phyloP scores from a whole-genome alignment of 2,888 invertebrate genomes.

The Epinotia bilunana region DNA sequence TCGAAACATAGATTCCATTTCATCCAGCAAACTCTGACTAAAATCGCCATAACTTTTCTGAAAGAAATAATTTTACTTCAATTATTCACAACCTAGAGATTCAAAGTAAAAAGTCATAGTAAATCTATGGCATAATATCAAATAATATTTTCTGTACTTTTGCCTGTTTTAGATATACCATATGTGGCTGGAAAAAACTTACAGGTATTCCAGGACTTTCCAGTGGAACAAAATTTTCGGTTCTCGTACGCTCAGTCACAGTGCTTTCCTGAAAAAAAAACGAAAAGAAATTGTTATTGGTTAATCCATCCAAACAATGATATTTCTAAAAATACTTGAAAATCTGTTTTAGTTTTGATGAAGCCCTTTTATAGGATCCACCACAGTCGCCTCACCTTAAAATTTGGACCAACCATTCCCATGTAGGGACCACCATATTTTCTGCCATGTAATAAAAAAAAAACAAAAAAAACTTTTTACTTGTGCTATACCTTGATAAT shows the following conservation, averaged over 20 bases:
- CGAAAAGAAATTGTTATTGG: neutral
- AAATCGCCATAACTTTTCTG: slow-evolving; percentile 85
- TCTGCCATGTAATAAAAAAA: too few species aligned
- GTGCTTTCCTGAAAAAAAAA: slow-evolving; percentile 60
- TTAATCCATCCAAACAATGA: too few species aligned
- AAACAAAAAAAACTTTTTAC: too few species aligned
- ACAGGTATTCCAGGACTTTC: slow-evolving; percentile 65
- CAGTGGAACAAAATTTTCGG: slow-evolving; percentile 55
- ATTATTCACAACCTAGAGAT: neutral
- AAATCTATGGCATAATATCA: neutral
- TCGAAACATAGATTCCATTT: slow-evolving; percentile 95
- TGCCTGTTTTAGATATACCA: neutral
- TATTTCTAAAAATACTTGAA: too few species aligned
- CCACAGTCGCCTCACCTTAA: too few species aligned
- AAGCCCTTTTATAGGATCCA: too few species aligned
- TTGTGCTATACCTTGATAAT: too few species aligned
- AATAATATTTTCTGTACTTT: too few species aligned
- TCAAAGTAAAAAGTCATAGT: neutral
- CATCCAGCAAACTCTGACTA: slow-evolving; percentile 95
- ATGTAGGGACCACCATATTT: too few species aligned
- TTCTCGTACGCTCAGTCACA: slow-evolving; percentile 55
- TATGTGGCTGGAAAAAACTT: slow-evolving; percentile 46
- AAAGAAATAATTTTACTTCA: slow-evolving; percentile 31
- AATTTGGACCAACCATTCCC: too few species aligned
- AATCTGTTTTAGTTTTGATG: too few species aligned